Conservation (phyloP, 1,140 invertebrate genomes). For the Asbolus verrucosus region DNA sequence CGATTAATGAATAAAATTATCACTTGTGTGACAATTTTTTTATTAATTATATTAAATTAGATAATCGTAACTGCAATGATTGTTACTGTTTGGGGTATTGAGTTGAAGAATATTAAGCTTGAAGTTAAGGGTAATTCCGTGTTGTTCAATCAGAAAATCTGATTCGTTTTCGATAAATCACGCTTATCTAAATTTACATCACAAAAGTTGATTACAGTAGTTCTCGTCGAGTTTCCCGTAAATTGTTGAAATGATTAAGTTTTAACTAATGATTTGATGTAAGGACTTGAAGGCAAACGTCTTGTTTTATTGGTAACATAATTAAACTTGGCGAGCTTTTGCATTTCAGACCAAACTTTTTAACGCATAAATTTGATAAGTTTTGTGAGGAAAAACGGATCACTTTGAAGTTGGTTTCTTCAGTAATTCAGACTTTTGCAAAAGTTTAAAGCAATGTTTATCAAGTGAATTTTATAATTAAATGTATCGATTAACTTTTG, state of each 20-base stretch:
- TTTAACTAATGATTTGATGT: constrained; percentile 18
- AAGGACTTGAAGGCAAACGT: constrained; percentile 1
- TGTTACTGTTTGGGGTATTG: too few relatives aligned
- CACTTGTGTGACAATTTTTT: too few relatives aligned
- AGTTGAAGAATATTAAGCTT: too few relatives aligned
- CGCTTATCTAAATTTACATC: constrained; percentile 9
- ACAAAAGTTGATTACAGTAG: constrained; percentile 1
- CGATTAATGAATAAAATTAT: too few relatives aligned
- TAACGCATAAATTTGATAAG: constrained; percentile 32
- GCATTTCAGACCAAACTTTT: constrained; percentile 16
- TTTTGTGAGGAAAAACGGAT: constrained; percentile 21
- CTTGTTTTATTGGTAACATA: constrained; percentile 28
- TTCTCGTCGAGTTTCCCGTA: background rate
- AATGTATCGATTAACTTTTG: too few relatives aligned
- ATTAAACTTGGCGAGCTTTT: constrained; percentile 28
- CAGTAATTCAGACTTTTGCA: background rate
- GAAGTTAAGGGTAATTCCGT: too few relatives aligned
- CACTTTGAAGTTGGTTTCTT: constrained; percentile 21
- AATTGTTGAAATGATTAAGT: constrained; percentile 19
- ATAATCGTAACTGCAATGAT: too few relatives aligned
- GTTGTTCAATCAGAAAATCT: background rate
- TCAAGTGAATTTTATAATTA: background rate
- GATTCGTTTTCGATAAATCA: constrained; percentile 4
- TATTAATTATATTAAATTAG: background rate
- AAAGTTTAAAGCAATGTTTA: constrained; percentile 17